Percentiles rank a stretch among this genome's conserved stretches.
Conservation (phyloP, 2,797 vertebrate genomes). For the Trachops cirrhosus region DNA sequence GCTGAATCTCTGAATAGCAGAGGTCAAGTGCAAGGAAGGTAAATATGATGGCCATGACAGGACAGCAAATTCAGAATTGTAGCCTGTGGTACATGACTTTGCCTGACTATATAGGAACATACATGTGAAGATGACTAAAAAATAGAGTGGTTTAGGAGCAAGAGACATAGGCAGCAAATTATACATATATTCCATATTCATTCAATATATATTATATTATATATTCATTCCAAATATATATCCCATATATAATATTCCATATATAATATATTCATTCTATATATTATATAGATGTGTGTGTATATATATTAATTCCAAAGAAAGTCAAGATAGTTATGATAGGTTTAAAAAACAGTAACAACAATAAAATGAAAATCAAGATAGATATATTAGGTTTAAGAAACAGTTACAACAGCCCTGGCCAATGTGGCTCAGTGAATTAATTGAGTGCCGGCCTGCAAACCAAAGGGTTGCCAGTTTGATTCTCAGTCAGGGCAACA, state of each 20-base stretch:
- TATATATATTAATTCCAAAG: background rate
- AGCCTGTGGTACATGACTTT: background rate
- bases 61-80: background rate
- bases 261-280: background rate
- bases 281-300: no score
- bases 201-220: background rate
- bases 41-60: background rate
- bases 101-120: background rate
- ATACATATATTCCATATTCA: background rate
- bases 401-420: background rate
- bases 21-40: background rate
- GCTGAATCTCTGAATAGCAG: background rate
- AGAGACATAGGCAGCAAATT: background rate
- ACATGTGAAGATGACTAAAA: background rate
- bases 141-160: background rate
- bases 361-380: background rate
- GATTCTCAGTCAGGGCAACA: background rate
- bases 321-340: background rate
- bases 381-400: background rate
- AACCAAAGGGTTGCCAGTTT: background rate
- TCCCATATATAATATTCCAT: no score
- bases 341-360: background rate
- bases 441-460: background rate
- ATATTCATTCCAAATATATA: no score
- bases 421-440: background rate